These are phyloP conservation scores for Blastomussa wellsi DNA, from an alignment of 92 coral and sea anemone species.

Conservation along the genomic window DNA sequence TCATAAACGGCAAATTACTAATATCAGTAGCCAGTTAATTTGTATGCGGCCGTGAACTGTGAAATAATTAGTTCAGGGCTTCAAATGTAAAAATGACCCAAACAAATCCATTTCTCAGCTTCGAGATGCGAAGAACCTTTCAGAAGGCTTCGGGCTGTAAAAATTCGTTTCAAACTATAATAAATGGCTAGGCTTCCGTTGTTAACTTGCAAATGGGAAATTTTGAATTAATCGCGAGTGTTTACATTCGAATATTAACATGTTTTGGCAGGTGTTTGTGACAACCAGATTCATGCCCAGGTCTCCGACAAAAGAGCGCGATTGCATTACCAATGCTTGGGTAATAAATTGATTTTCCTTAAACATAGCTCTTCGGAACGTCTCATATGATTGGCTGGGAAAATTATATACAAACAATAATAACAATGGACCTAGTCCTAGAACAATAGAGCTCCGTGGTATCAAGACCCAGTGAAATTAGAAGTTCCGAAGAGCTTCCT, in stretches of 20 bases:
- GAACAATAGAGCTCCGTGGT: too few relatives aligned
- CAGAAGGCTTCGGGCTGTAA: not conserved
- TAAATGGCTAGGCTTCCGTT: not conserved
- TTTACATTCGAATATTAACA: not conserved
- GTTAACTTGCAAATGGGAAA: not conserved
- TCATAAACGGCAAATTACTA: not conserved
- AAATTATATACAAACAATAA: too few relatives aligned
- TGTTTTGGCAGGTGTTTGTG: slow-evolving; percentile 23
- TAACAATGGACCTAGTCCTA: too few relatives aligned
- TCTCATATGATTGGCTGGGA: too few relatives aligned
- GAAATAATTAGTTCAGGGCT: not conserved
- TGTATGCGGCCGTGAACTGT: not conserved
- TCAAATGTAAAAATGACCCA: not conserved
- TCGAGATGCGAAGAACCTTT: not conserved
- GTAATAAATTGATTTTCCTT: too few relatives aligned
- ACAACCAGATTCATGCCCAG: not conserved
- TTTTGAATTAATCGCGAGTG: not conserved
- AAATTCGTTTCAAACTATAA: not conserved
- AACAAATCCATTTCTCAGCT: not conserved
- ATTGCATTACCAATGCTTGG: not conserved
- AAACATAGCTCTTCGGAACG: too few relatives aligned
- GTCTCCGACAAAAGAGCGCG: not conserved
- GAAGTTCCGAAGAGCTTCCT: too few relatives aligned
- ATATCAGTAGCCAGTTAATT: not conserved
- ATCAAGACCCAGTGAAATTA: too few relatives aligned